phyloP scores from a whole-genome alignment of 2,797 vertebrate genomes.

The Pelobates cultripes region DNA sequence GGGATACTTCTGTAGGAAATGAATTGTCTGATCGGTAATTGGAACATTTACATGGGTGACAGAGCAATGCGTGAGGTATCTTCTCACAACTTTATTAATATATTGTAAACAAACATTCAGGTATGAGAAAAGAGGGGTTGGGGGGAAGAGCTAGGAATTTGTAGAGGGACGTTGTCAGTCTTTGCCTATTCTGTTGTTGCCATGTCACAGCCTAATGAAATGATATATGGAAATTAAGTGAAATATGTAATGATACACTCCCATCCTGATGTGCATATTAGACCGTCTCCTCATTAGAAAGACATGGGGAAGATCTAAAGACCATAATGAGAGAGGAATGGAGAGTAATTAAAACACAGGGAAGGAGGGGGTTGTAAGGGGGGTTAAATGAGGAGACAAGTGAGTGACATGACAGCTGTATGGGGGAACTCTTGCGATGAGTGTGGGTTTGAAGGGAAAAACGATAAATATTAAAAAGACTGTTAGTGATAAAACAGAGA shows the following conservation, averaged over 20 bases:
- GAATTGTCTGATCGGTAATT: no score
- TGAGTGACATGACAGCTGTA: slow-evolving; percentile 35
- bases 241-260: background rate
- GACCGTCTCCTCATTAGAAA: background rate
- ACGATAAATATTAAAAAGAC: slow-evolving; percentile 33
- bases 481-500: slow-evolving; percentile 45
- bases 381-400: background rate
- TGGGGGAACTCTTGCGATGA: background rate
- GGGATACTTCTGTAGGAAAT: no score
- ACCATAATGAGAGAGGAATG: slow-evolving; percentile 7
- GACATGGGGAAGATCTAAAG: background rate
- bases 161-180: no score
- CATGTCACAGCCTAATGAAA: background rate
- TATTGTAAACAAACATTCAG: no score
- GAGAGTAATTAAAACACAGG: background rate
- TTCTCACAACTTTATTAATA: no score
- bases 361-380: background rate
- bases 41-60: no score
- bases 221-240: background rate
- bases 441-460: slow-evolving; percentile 16
- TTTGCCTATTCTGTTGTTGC: no score
- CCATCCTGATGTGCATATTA: slow-evolving; percentile 1
- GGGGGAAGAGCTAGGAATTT: no score
- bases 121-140: no score
- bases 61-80: no score